Evolutionary conservation across 1,140 invertebrate species (phyloP), one percentile per base, ranked within the genome.

Genomic region (Potamilus streckersoni): DNA sequence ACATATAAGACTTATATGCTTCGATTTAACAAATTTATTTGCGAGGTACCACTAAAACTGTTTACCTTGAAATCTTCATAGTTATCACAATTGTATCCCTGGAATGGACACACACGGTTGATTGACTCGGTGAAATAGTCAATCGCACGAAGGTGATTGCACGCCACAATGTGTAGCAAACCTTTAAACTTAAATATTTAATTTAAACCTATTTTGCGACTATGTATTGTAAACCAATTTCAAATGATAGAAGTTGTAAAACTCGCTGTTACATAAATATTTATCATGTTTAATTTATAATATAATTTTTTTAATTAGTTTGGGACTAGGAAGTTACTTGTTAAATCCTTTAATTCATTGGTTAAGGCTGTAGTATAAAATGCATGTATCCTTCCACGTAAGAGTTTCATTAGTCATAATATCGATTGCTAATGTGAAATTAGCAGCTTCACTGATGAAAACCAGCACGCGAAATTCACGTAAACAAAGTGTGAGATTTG

Each of bases 91-190:
- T 93, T 93, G 60, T 95, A 93, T 0, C 93, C 93, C 75, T 93
- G 86, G 85, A 95, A 97, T 0, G 93, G 92, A 85, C 96, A 97
- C 27, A 23, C 38, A 4, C 91, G 80, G 27, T 94, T 94, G 62
- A 97, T 94, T 70, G 95, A 96, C 87, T 97, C 96, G 1, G 93
- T 94, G 85, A 96, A 97, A 20, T 95, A 92, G 86, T 95, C 95
- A 76, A 95, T 94, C n/a, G 95, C 94, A 83, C 95, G 91, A 13
- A 96, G 92, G 85, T 97, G 95, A 86, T 95, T 96, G 85, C 95
- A 97, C 16, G 94, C 95, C 1, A 95, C 93, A 8, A 73, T 79
- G 31, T 79, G 59, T 38, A 75, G 79, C 16, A 75, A 73, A 71
- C 83, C 85, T 83, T 68, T 27, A 79, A 78, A 31, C 8, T n/a